phyloP scores from a whole-genome alignment of 2,888 invertebrate genomes.

The Volucella inflata region DNA sequence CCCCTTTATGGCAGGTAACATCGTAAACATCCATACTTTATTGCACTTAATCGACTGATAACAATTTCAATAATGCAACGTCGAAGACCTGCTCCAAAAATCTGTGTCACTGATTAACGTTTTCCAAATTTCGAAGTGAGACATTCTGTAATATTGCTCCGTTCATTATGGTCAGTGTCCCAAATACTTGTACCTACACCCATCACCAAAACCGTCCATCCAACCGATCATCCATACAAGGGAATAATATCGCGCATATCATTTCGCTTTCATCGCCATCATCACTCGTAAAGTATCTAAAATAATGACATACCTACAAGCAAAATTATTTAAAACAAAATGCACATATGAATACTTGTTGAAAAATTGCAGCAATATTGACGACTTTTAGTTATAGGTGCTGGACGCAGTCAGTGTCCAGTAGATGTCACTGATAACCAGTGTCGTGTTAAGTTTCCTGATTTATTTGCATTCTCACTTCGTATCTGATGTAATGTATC shows the following conservation, averaged over 20 bases:
- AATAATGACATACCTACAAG: conserved; percentile 40
- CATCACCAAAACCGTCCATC: too few species aligned
- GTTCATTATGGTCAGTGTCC: too few species aligned
- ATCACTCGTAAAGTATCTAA: conserved; percentile 42
- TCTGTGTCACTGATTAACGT: too few species aligned
- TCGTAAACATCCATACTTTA: too few species aligned
- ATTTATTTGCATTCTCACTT: conserved; percentile 72
- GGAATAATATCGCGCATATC: not conserved
- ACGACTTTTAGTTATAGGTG: conserved; percentile 25
- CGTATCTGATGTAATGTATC: conserved; percentile 58
- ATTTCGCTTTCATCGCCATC: conserved; percentile 41
- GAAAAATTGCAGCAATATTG: not conserved
- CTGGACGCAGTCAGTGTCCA: conserved; percentile 60
- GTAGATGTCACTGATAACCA: conserved; percentile 54
- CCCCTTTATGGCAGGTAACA: too few species aligned
- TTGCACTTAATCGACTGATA: too few species aligned
- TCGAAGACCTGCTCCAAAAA: too few species aligned
- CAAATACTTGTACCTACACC: too few species aligned
- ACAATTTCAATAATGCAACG: too few species aligned
- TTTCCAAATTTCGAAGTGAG: too few species aligned
- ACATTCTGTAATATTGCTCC: too few species aligned
- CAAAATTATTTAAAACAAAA: conserved; percentile 32
- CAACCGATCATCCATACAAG: too few species aligned
- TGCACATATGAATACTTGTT: not conserved
- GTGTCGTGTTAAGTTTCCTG: conserved; percentile 59